Evolutionary conservation across 2,797 vertebrate species (phyloP).

Genomic region (Eupleurogrammus muticus): DNA sequence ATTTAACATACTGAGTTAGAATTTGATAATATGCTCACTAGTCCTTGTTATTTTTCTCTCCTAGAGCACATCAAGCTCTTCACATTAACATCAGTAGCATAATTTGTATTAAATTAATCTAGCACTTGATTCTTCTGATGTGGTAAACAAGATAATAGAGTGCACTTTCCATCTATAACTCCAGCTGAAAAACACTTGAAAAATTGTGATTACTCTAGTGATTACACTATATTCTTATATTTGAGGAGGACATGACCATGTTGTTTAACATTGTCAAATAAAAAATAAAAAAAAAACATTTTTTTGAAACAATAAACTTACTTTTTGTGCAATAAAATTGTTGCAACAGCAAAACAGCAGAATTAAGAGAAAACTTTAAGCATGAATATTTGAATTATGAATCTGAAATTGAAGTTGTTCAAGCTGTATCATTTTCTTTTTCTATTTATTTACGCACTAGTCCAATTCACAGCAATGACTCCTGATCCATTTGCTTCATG

Average conservation of each 20-base stretch:
- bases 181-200: constrained; percentile 6
- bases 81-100: background rate
- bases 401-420: background rate
- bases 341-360: background rate
- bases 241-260: no score
- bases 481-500: background rate
- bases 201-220: background rate
- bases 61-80: constrained; percentile 21
- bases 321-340: background rate
- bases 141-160: constrained; percentile 30
- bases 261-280: no score
- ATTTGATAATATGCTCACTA: no score
- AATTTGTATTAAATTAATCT: constrained; percentile 19
- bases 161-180: constrained; percentile 2
- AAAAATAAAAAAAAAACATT: no score
- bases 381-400: background rate
- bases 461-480: background rate
- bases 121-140: constrained; percentile 30
- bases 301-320: background rate
- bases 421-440: background rate
- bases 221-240: no score
- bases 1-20: no score
- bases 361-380: background rate
- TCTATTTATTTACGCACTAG: background rate
- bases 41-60: no score